Conservation (phyloP, 2,888 invertebrate species). For the Mystacides longicornis region DNA sequence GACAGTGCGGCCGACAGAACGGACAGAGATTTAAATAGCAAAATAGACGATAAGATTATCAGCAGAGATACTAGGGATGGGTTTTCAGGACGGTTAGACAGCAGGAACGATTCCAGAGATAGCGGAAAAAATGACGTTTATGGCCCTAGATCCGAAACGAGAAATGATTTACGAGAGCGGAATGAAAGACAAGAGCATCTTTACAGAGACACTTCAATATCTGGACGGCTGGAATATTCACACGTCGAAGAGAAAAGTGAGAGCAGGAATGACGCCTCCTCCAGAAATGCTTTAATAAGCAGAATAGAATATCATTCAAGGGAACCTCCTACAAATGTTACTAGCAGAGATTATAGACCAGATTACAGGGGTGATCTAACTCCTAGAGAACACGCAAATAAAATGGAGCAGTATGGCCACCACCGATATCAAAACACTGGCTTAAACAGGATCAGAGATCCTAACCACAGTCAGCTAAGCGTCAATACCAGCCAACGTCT, state of each 20-base stretch:
- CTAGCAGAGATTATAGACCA: constrained; percentile 14
- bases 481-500: constrained; percentile 46
- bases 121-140: constrained; percentile 24
- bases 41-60: constrained; percentile 23
- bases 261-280: constrained; percentile 11
- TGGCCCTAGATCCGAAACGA: constrained; percentile 26
- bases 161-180: constrained; percentile 18
- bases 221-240: constrained; percentile 19
- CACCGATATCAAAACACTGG: constrained; percentile 44
- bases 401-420: constrained; percentile 29
- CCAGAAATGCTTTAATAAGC: constrained; percentile 18
- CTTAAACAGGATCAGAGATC: constrained; percentile 20
- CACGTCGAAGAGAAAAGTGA: constrained; percentile 18
- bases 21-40: constrained; percentile 34
- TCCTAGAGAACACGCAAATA: constrained; percentile 15
- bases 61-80: constrained; percentile 23
- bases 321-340: constrained; percentile 10
- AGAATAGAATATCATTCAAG: constrained; percentile 21
- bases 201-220: constrained; percentile 18
- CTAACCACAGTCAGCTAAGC: constrained; percentile 37
- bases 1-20: constrained; percentile 32
- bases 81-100: constrained; percentile 23
- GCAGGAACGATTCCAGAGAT: constrained; percentile 22
- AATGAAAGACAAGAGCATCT: constrained; percentile 14
- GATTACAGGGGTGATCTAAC: constrained; percentile 20